These are phyloP conservation scores for Drosophila miranda DNA, from an alignment of 1,140 invertebrate species.

Conservation along the genomic window DNA sequence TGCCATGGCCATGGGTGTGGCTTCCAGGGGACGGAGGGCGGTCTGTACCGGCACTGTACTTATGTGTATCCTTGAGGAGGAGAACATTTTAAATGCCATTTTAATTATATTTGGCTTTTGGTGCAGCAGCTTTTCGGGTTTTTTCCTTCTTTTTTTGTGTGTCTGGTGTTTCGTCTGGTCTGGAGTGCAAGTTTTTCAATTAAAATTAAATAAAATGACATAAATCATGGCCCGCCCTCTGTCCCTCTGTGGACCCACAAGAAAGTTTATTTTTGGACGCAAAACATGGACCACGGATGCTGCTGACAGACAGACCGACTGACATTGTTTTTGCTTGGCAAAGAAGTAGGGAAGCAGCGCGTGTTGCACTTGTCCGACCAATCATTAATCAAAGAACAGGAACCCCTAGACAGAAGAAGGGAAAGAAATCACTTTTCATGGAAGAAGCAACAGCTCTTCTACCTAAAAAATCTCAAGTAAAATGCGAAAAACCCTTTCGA, in stretches of 20 bases:
- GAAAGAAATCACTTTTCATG: background rate
- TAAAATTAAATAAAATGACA: slow-evolving; percentile 80
- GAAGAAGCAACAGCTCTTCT: too few relatives aligned
- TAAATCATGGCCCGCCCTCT: slow-evolving; percentile 58
- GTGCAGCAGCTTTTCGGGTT: slow-evolving; percentile 11
- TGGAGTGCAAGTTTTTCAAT: slow-evolving; percentile 72
- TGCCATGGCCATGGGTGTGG: too few relatives aligned
- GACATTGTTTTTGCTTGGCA: slow-evolving; percentile 21
- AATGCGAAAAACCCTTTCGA: too few relatives aligned
- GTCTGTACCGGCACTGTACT: too few relatives aligned
- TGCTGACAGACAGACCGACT: slow-evolving; percentile 25
- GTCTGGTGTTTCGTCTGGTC: slow-evolving; percentile 27
- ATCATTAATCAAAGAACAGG: slow-evolving; percentile 54
- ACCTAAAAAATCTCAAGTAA: too few relatives aligned
- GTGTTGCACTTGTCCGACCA: slow-evolving; percentile 42
- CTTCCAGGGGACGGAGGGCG: too few relatives aligned
- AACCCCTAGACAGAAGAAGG: background rate
- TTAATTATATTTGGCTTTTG: slow-evolving; percentile 76
- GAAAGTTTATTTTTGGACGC: slow-evolving; percentile 62
- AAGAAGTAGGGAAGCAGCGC: background rate
- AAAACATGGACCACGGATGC: slow-evolving; percentile 38
- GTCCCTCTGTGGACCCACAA: slow-evolving; percentile 42
- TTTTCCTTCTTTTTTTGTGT: slow-evolving; percentile 40
- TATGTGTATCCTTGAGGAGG: slow-evolving; percentile 2
- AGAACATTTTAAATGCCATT: slow-evolving; percentile 76